These are phyloP conservation scores for Lamproptera curius DNA, from an alignment of 2,888 invertebrate genomes.

Conservation along the genomic window DNA sequence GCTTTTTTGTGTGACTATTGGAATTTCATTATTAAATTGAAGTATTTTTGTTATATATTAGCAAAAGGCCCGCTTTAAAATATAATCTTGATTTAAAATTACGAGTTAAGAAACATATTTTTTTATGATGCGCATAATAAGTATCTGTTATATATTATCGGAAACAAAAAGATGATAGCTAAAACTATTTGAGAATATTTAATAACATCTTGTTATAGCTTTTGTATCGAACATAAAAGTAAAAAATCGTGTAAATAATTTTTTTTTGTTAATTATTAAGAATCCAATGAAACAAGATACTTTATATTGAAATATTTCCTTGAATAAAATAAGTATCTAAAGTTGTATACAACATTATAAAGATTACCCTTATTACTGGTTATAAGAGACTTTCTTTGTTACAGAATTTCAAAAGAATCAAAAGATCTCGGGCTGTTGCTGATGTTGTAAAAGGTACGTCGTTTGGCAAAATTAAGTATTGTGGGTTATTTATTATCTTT, in stretches of 20 bases:
- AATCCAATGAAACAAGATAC: too few species aligned
- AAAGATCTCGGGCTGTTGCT: not conserved
- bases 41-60: too few species aligned
- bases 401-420: constrained; percentile 6
- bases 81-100: too few species aligned
- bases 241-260: not conserved
- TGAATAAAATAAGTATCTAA: too few species aligned
- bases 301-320: too few species aligned
- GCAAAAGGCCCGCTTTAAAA: too few species aligned
- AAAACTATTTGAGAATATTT: not conserved
- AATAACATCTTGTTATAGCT: not conserved
- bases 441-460: constrained; percentile 7
- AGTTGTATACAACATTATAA: not conserved
- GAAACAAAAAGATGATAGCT: not conserved
- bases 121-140: too few species aligned
- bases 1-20: too few species aligned
- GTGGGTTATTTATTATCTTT: too few species aligned
- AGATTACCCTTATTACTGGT: not conserved
- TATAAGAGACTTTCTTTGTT: constrained; percentile 2
- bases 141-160: too few species aligned
- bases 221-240: not conserved
- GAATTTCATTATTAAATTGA: too few species aligned
- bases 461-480: not conserved
- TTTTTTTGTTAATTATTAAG: not conserved
- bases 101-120: too few species aligned